These are phyloP conservation scores for Melitaea cinxia DNA, from an alignment of 1,140 invertebrate genomes.

Conservation along the genomic window DNA sequence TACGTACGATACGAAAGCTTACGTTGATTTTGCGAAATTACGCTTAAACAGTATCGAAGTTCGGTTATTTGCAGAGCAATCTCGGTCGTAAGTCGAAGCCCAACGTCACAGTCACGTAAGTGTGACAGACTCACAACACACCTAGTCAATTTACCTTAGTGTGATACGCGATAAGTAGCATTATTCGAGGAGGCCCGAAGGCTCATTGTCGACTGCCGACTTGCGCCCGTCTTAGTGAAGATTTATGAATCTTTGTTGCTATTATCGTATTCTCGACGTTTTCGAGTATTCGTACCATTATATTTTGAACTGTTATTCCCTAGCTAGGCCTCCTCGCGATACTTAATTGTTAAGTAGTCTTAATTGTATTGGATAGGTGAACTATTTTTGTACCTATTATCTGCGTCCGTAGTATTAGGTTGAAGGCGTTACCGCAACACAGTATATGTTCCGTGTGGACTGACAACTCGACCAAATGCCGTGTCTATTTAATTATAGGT, in stretches of 20 bases:
- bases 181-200: slow-evolving; percentile 56
- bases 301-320: slow-evolving; percentile 41
- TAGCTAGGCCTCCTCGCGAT: slow-evolving; percentile 63
- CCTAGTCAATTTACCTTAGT: slow-evolving; percentile 81
- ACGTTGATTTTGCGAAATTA: background rate
- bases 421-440: slow-evolving; percentile 74
- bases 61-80: slow-evolving; percentile 4
- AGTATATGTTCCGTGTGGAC: slow-evolving; percentile 60
- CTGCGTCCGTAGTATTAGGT: slow-evolving; percentile 74
- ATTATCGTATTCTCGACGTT: slow-evolving; percentile 22
- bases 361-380: slow-evolving; percentile 80
- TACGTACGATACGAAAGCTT: background rate
- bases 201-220: background rate
- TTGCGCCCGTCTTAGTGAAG: slow-evolving; percentile 31
- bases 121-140: slow-evolving; percentile 70
- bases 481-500: slow-evolving; percentile 35
- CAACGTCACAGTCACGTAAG: slow-evolving; percentile 41
- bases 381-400: slow-evolving; percentile 80
- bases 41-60: slow-evolving; percentile 7
- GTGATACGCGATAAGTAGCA: slow-evolving; percentile 79
- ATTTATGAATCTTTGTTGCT: slow-evolving; percentile 46
- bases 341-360: slow-evolving; percentile 80
- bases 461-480: slow-evolving; percentile 51
- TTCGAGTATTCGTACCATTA: slow-evolving; percentile 33
- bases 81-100: slow-evolving; percentile 40